Evolutionary conservation across 2,888 invertebrate species (phyloP), one percentile per base, ranked within the genome.

Genomic region (Diarsia brunnea): DNA sequence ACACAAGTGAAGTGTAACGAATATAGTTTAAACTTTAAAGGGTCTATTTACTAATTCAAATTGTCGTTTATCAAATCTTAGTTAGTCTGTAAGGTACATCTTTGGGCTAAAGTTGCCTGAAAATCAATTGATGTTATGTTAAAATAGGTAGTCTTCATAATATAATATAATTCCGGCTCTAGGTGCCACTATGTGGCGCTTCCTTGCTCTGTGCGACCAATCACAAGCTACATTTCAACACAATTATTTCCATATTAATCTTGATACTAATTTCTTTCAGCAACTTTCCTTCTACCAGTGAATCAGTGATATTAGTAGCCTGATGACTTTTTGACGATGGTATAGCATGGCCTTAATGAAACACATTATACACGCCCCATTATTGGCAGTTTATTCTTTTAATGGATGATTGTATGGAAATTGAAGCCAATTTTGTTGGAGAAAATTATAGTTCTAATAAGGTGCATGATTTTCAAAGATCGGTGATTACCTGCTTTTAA

Each of bases 271-370:
- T 71, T 63, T 81, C 74, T 78, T 84, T 84, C 84, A 78, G 14
- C 78, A 81, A 73, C 61, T 66, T 74, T 69, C 4, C 53, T 27
- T 24, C n/a, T 58, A 27, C 24, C 45, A 16, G 64, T 27, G 21
- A 60, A 47, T 49, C 66, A 43, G 49, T 45, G 16, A 31, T 61
- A 69, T 75, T 81, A 79, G 45, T 51, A 4, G 61, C 73, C 70
- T 91, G 90, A 91, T 90, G 89, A 84, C 83, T 90, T 93, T 90
- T 79, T 93, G 92, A 93, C 87, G 93, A 92, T 90, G 88, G 87
- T 88, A 89, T 93, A 79, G 92, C 93, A 92, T 93, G 93, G 77
- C 78, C 79, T 65, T 90, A 91, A 91, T 92, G 84, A 88, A 85
- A 64, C 73, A 69, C 60, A 82, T 82, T 79, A 87, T 80, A 85